These are phyloP conservation scores for Nipponacmea schrenckii DNA, from an alignment of 2,888 invertebrate species.

Conservation along the genomic window DNA sequence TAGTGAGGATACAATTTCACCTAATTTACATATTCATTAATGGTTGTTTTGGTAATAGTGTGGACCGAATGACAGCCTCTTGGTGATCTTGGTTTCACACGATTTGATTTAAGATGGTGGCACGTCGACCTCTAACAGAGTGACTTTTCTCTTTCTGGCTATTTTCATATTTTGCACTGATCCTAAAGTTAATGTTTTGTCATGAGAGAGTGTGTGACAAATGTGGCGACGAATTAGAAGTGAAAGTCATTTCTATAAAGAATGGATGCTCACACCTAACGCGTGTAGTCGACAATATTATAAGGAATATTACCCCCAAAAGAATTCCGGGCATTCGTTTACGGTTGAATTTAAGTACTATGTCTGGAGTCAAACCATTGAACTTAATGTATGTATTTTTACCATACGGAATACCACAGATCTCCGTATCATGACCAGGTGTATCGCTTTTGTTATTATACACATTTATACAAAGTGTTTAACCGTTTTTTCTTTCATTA, in stretches of 20 bases:
- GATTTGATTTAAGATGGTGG: slow-evolving; percentile 5
- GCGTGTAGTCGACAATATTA: background rate
- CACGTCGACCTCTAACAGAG: background rate
- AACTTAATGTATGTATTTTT: no score
- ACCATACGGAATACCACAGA: no score
- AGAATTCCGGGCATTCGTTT: background rate
- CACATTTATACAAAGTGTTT: background rate
- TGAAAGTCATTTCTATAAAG: slow-evolving; percentile 1
- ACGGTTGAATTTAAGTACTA: no score
- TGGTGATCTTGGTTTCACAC: background rate
- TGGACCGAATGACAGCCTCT: background rate
- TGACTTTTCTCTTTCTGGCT: background rate
- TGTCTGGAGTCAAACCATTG: no score
- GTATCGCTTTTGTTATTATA: background rate
- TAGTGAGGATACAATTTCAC: background rate
- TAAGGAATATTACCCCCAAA: background rate
- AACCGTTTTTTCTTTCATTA: background rate
- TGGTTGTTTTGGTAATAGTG: slow-evolving; percentile 1
- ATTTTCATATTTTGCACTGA: background rate
- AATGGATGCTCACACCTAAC: background rate
- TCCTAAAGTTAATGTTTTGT: slow-evolving; percentile 2
- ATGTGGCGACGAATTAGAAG: background rate
- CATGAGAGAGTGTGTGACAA: background rate
- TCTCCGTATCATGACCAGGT: no score
- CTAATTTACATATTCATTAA: slow-evolving; percentile 6